A percentile compares a stretch with the other conserved stretches of the same genome.
These are phyloP conservation scores for Porites lobata DNA, from an alignment of 92 coral and sea anemone species.

Conservation along the genomic window DNA sequence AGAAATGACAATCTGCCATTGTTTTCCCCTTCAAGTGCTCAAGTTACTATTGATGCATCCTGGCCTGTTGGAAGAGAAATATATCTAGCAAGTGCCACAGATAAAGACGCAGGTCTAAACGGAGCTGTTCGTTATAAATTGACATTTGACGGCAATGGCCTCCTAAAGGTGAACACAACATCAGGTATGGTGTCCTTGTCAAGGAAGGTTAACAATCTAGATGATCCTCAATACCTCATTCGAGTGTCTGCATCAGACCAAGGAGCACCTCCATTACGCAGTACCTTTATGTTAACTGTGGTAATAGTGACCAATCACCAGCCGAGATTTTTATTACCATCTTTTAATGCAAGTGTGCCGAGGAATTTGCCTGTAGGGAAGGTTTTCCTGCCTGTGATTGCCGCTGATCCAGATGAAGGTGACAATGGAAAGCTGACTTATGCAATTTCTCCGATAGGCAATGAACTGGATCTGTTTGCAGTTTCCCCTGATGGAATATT, in stretches of 20 bases:
- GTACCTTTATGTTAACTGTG: constrained; percentile 77
- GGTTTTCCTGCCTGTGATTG: constrained; percentile 76
- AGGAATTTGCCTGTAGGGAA: constrained; percentile 81
- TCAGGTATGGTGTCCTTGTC: constrained; percentile 88
- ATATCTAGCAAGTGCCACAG: constrained; percentile 76
- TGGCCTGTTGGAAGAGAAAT: constrained; percentile 72
- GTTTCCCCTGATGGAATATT: constrained; percentile 88
- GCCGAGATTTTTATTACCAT: constrained; percentile 73
- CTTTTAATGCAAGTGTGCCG: constrained; percentile 71
- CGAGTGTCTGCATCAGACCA: constrained; percentile 86
- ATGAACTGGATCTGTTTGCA: constrained; percentile 85
- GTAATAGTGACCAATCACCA: constrained; percentile 76
- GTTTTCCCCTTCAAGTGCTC: constrained; percentile 69
- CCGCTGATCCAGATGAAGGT: constrained; percentile 85
- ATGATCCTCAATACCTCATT: constrained; percentile 66
- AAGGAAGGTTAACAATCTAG: constrained; percentile 55
- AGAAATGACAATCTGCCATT: constrained; percentile 90
- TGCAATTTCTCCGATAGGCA: constrained; percentile 67
- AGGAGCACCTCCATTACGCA: constrained; percentile 90
- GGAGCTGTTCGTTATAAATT: constrained; percentile 88
- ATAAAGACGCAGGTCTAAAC: constrained; percentile 84
- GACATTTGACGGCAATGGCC: constrained; percentile 72
- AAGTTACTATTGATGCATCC: constrained; percentile 77
- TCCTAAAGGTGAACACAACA: constrained; percentile 75
- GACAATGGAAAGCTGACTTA: constrained; percentile 77